Conservation (phyloP, 1,140 invertebrate species). For the Myzus persicae region DNA sequence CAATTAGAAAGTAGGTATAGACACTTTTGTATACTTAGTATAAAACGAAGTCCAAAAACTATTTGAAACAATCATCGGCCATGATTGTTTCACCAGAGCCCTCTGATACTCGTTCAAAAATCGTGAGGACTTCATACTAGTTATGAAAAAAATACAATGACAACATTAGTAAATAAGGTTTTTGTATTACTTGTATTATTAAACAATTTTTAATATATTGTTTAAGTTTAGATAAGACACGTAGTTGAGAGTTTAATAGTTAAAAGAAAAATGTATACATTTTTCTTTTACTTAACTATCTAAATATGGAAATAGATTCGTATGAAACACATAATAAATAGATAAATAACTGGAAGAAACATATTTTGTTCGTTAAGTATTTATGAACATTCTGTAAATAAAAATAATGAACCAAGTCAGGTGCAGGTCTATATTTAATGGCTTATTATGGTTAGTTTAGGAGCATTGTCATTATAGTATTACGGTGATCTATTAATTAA, state of each 20-base stretch:
- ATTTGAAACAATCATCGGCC: neutral
- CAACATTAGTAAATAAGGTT: neutral
- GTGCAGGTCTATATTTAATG: neutral
- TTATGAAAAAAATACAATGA: neutral
- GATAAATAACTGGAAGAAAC: neutral
- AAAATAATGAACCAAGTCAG: neutral
- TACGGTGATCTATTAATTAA: neutral
- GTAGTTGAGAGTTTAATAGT: constrained; percentile 17
- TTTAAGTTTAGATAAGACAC: constrained; percentile 36
- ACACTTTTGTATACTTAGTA: neutral
- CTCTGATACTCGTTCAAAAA: neutral
- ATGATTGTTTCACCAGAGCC: constrained; percentile 1
- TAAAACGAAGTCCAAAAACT: constrained; percentile 29
- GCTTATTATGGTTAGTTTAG: neutral
- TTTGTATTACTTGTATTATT: neutral
- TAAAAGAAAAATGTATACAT: neutral
- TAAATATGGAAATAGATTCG: neutral
- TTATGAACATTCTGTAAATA: constrained; percentile 12
- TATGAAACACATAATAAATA: neutral
- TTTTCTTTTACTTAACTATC: neutral
- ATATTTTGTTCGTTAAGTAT: constrained; percentile 1
- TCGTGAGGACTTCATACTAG: neutral
- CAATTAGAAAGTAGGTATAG: neutral
- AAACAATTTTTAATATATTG: neutral
- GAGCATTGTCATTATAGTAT: neutral